Base-by-base conservation (phyloP, 2,888 invertebrate species). In the Penaeus monodon region DNA sequence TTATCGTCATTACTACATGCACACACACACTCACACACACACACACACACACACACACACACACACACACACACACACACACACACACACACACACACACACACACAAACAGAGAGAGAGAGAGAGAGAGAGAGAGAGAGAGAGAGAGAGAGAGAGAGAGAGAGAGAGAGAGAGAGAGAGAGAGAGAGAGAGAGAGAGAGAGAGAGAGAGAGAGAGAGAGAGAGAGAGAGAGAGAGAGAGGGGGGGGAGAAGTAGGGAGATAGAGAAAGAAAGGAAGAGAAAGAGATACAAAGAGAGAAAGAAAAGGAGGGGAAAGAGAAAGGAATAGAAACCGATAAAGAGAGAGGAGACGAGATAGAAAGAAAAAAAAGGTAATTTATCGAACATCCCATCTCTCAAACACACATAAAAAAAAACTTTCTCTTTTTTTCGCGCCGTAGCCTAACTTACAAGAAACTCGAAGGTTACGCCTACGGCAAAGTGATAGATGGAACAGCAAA, bases 401-500 rank as follows among this genome's bases (percentile, higher is more conserved):
- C 12, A 49, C 2, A 49, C 2, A 12, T 7, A 49, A 49, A 1
- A 33, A 38, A 38, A 38, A 38, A 38, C 17, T 57, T 1, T 57
- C 2, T 17, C 17, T 57, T 17, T 20, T 57, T 81, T 24, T 20
- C 24, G 7, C 24, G 4, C 27, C n/a, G 1, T 44, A 89, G 89
- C 66, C 38, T 89, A 27, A 84, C 88, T 4, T 86, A 84, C 81
- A 38, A 77, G 1, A 83, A 81, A 8, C 84, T 88, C 66, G 66
- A 88, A 24, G 89, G 89, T 7, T 89, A 89, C 73, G 86, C 86
- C 12, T 89, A 89, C 81, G 89, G 89, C 2, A 88, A 84, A 76
- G 68, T 86, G 22, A 84, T 63, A 65, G 29, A 80, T 6, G 73
- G 64, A n/a, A 63, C 81, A 24, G 79, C 29, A 14, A 88, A 64